These are phyloP conservation scores for Allochrocebus solatus DNA, from an alignment of 2,797 vertebrate genomes.

Conservation along the genomic window DNA sequence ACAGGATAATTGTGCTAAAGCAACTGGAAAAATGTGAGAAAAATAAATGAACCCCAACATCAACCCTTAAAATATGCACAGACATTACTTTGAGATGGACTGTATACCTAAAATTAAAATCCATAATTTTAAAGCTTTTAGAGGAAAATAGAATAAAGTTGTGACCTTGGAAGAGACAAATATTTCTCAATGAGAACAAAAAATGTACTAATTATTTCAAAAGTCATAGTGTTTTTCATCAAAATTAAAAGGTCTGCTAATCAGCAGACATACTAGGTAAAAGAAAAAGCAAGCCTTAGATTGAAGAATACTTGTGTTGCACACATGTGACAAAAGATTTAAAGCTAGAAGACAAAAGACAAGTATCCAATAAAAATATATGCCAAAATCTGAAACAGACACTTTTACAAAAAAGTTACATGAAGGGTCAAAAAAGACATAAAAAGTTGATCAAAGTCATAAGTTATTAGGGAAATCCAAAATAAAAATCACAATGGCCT, in stretches of 20 bases:
- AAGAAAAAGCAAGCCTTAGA: background rate
- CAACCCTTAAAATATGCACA: background rate
- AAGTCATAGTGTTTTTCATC: background rate
- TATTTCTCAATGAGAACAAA: background rate
- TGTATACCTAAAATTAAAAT: background rate
- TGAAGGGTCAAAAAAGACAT: background rate
- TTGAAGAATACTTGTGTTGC: background rate
- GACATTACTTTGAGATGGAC: background rate
- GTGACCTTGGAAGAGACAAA: too few relatives aligned
- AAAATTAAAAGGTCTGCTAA: background rate
- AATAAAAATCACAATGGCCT: background rate
- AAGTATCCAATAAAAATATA: background rate
- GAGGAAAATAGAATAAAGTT: background rate
- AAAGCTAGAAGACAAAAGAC: background rate
- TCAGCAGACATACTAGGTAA: background rate
- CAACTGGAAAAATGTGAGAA: background rate
- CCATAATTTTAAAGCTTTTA: background rate
- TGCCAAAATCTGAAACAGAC: background rate
- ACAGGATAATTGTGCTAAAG: background rate
- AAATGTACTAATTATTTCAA: background rate
- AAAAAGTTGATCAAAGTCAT: background rate
- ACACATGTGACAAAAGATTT: background rate
- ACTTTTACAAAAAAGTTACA: background rate
- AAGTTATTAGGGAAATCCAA: background rate
- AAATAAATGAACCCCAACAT: background rate